Conservation (phyloP, 1,140 invertebrate species). For the Laodelphax striatellus region DNA sequence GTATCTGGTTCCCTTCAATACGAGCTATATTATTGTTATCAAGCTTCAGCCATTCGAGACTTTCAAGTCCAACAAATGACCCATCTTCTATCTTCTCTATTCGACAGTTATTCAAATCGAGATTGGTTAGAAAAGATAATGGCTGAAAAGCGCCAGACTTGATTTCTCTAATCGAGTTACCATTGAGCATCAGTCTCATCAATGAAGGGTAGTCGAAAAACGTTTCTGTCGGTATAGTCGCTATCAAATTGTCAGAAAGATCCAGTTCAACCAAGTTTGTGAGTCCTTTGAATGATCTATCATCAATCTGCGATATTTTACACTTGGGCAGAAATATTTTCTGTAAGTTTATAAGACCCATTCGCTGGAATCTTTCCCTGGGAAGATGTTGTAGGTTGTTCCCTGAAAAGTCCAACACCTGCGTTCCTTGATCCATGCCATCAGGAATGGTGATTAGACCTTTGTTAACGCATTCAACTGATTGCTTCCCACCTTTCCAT, state of each 20-base stretch:
- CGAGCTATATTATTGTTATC: constrained; percentile 66
- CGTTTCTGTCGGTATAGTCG: constrained; percentile 59
- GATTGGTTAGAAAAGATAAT: constrained; percentile 57
- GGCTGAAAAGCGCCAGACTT: constrained; percentile 62
- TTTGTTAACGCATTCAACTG: constrained; percentile 71
- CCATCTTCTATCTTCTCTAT: constrained; percentile 62
- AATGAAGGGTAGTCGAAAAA: constrained; percentile 64
- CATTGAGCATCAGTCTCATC: constrained; percentile 66
- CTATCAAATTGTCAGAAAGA: constrained; percentile 67
- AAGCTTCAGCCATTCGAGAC: constrained; percentile 71
- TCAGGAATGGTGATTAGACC: constrained; percentile 61
- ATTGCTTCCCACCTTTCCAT: constrained; percentile 85
- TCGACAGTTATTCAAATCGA: constrained; percentile 71
- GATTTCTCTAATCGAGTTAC: constrained; percentile 64
- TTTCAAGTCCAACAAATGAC: constrained; percentile 68
- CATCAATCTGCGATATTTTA: constrained; percentile 60
- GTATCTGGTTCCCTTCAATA: constrained; percentile 51
- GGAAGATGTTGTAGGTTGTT: constrained; percentile 67
- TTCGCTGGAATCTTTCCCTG: constrained; percentile 59
- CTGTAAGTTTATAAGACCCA: constrained; percentile 75
- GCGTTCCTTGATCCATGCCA: constrained; percentile 74
- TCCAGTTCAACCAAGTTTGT: constrained; percentile 83
- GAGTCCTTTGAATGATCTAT: constrained; percentile 65
- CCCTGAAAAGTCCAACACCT: constrained; percentile 73
- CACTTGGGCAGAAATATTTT: constrained; percentile 70